Evolutionary conservation across 2,888 invertebrate species (phyloP).

Genomic region (Minunthozetes semirufus): DNA sequence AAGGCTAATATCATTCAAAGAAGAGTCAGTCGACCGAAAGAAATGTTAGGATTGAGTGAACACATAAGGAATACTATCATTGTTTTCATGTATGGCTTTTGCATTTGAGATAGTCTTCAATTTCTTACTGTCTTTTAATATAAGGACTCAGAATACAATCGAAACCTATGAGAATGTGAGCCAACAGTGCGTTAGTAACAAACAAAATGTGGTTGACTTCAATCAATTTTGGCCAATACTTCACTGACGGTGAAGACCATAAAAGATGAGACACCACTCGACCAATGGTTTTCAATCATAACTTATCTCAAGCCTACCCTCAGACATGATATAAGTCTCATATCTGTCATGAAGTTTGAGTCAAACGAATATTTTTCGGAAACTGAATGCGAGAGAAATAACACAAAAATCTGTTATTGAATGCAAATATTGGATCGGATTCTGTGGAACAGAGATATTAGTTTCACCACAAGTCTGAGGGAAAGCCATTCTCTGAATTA

Average conservation of each 20-base stretch:
- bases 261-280: neutral
- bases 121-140: neutral
- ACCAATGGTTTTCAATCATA: neutral
- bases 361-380: neutral
- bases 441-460: neutral
- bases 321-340: neutral
- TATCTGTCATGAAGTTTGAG: neutral
- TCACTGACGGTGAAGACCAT: neutral
- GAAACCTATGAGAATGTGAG: neutral
- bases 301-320: neutral
- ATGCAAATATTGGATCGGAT: neutral
- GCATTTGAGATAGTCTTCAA: neutral
- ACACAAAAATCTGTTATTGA: neutral
- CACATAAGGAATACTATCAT: neutral
- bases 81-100: conserved; percentile 6
- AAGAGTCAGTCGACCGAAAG: neutral
- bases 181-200: neutral
- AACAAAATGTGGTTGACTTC: neutral
- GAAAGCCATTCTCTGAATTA: neutral
- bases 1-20: neutral
- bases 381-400: neutral
- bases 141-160: neutral
- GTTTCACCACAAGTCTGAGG: neutral
- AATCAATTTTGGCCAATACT: neutral
- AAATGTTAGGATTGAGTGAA: conserved; percentile 6